Base-by-base conservation (phyloP, 2,113 vertebrate species). In the Apodemus speciosus region DNA sequence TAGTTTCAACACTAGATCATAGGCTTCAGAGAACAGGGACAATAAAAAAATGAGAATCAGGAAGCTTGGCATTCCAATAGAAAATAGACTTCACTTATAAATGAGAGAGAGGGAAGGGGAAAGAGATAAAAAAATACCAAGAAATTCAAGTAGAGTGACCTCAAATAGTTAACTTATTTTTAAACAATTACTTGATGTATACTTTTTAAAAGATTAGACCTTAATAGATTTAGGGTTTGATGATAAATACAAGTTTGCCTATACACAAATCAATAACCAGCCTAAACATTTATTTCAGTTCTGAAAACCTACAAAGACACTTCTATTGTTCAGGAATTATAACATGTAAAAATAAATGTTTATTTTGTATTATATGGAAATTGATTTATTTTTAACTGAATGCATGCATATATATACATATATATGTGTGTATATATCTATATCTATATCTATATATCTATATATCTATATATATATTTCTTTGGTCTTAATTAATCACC, bases 311-410 rank as follows among this genome's bases (percentile, higher is more conserved):
- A 66, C 66, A 86, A 27, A 62, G 85, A 77, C 71, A 90, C 11
- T 60, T 91, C n/a, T 66, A 64, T 51, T 0, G 6, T 89, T 83
- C 86, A 94, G 30, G 14, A 93, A 76, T 18, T 89, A 85, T 25
- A 66, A 71, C 68, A 35, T 94, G 72, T 96, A 91, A 92, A 95
- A 97, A 95, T 9, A 62, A 43, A 89, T 13, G 27, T 13, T 64
- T 11, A 64, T 90, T 94, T 97, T 92, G 85, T 0, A 60, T 27
- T 93, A 87, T 77, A 40, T 95, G 85, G 92, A 76, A 92, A 95
- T 90, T 93, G 83, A 18, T 85, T 96, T 84, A 46, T 2, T 40
- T 91, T 90, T 91, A 96, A 4, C 32, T 91, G 8, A 64, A 46
- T 32, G 68, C 25, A 62, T 62, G 60, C 9, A 60, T 7, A 60